A percentile compares a stretch with the other conserved stretches of the same genome.
Evolutionary conservation across 2,113 vertebrate genomes (phyloP).

Genomic region (Varanus komodoensis): DNA sequence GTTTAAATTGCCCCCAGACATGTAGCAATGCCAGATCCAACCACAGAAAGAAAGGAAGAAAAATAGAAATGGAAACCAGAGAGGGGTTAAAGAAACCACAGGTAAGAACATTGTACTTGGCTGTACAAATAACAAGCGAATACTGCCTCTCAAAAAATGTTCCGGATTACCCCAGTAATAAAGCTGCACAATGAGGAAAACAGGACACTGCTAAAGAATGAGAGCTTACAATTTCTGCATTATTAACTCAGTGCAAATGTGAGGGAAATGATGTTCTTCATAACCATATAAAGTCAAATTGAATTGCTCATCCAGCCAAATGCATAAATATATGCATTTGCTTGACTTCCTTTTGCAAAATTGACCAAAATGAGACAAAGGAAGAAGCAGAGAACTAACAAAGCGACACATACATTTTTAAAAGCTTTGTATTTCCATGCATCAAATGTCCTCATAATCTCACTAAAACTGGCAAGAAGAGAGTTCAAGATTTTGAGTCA

Average conservation of each 20-base stretch:
- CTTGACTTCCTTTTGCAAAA: slow-evolving; percentile 1
- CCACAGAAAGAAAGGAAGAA: slow-evolving; percentile 41
- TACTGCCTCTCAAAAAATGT: slow-evolving; percentile 57
- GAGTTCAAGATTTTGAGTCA: background rate
- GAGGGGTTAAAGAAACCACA: slow-evolving; percentile 70
- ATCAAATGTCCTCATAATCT: background rate
- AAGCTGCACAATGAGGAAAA: slow-evolving; percentile 71
- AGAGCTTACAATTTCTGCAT: slow-evolving; percentile 48
- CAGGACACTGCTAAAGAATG: slow-evolving; percentile 62
- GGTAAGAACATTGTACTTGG: slow-evolving; percentile 70
- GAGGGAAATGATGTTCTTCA: slow-evolving; percentile 43
- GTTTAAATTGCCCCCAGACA: slow-evolving; percentile 41
- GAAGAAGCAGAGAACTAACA: background rate
- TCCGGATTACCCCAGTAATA: slow-evolving; percentile 70
- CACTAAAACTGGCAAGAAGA: background rate
- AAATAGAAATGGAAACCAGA: slow-evolving; percentile 56
- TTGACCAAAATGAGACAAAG: background rate
- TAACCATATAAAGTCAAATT: slow-evolving; percentile 7
- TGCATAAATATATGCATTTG: slow-evolving; percentile 19
- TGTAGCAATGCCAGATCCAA: background rate
- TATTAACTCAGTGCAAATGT: slow-evolving; percentile 38
- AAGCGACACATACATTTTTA: background rate
- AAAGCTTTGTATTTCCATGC: background rate
- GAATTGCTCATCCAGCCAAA: background rate
- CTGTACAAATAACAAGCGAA: slow-evolving; percentile 57